Base-by-base conservation (phyloP, 1,140 invertebrate species). In the Dryas iulia region DNA sequence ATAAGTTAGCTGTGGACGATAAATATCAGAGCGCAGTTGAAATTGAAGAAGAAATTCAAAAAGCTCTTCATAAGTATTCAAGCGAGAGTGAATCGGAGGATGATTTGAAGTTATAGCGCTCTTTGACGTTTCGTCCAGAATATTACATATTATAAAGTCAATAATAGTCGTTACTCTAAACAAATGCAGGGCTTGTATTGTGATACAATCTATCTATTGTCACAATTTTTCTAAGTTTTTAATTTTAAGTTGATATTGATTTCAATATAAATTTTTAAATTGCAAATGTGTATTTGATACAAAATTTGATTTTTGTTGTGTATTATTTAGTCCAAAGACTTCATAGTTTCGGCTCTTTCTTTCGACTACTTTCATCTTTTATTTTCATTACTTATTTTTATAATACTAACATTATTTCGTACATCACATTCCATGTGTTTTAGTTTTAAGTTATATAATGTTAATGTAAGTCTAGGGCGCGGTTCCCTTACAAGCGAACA, bases 71-170 rank as follows among this genome's bases (percentile, higher is more conserved):
- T 66, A 74, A 83, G 26, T 82, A 82, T 67, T 82, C 72, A 11
- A 91, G 83, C 28, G 87, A 89, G 24, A 87, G 81, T 68, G 89
- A 91, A 61, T 86, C 86, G 1, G 89, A 91, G 4, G 86, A 89
- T 23, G 86, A 91, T 69, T 76, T 87, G 63, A 71, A 84, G 73
- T 83, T 87, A 84, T 89, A 88, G 83, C 81, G 61, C 28, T 61
- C 83, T 60, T 62, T 82, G 52, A 76, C 56, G 66, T 87, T 84
- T 73, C 76, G 71, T 64, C 60, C 65, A 0, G 73, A 84, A 67
- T 88, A 83, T 81, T 83, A 87, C 66, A 76, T 83, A 78, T 77
- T 87, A 54, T 76, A 66, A 39, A 33, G 64, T 53, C 28, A 63
- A 47, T 64, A 74, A 14, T 63, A 53, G 39, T 31, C 11, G 26